These are phyloP conservation scores for Drosophila quinaria DNA, from an alignment of 2,888 invertebrate genomes.

Conservation along the genomic window DNA sequence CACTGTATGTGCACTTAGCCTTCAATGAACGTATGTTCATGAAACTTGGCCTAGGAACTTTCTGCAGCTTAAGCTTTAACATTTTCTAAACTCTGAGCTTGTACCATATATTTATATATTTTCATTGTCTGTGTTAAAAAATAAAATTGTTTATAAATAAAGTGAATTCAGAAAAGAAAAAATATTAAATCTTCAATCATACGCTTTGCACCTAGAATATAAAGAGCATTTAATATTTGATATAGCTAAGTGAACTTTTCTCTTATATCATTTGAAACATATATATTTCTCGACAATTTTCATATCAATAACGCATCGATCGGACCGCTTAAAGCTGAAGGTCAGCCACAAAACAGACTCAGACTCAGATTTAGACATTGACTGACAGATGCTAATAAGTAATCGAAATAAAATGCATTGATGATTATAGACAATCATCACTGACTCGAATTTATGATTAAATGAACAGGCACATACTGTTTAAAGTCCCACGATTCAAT, in stretches of 20 bases:
- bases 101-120: too few species aligned
- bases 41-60: not conserved
- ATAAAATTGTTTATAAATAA: too few species aligned
- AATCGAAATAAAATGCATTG: conserved; percentile 45
- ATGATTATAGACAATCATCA: conserved; percentile 34
- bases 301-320: conserved; percentile 19
- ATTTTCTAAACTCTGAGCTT: not conserved
- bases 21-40: not conserved
- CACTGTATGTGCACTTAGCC: not conserved
- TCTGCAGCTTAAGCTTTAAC: not conserved
- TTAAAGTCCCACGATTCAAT: conserved; percentile 14
- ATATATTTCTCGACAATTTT: conserved; percentile 28
- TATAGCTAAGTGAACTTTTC: not conserved
- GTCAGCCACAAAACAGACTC: conserved; percentile 33
- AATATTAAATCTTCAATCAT: too few species aligned
- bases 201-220: not conserved
- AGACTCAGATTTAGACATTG: not conserved
- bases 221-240: conserved; percentile 14
- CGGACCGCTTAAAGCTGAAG: conserved; percentile 27
- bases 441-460: conserved; percentile 40
- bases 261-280: conserved; percentile 8
- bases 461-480: conserved; percentile 13
- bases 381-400: conserved; percentile 44
- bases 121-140: too few species aligned
- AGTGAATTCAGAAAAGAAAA: too few species aligned